A percentile compares a stretch with the other conserved stretches of the same genome.
Evolutionary conservation across 2,797 vertebrate species (phyloP).

Genomic region (Rhabdophis nuchalis): DNA sequence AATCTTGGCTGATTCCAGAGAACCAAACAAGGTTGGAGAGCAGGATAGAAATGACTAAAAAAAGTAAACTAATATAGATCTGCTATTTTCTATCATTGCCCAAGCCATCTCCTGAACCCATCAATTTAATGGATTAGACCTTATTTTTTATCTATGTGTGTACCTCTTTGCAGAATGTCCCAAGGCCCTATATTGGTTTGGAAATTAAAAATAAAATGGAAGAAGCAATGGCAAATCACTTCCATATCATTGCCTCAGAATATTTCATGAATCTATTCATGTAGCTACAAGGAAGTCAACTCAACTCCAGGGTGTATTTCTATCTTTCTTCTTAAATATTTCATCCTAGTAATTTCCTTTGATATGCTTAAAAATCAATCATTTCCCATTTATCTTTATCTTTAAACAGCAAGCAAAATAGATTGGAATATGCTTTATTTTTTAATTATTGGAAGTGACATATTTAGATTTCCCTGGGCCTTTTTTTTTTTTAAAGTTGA

Average conservation of each 20-base stretch:
- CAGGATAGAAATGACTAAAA: neutral
- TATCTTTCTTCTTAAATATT: neutral
- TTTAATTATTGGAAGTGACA: neutral
- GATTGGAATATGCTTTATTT: neutral
- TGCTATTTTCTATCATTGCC: neutral
- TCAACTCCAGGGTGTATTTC: neutral
- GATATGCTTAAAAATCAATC: neutral
- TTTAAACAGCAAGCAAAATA: neutral
- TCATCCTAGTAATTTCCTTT: neutral
- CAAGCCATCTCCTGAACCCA: neutral
- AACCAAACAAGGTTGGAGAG: neutral
- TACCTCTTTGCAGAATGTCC: neutral
- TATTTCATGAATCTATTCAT: neutral
- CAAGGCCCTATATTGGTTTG: neutral
- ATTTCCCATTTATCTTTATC: neutral
- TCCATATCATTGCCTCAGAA: neutral
- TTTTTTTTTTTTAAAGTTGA: neutral
- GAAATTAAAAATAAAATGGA: neutral
- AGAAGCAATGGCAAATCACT: neutral
- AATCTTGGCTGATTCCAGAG: neutral
- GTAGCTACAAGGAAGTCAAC: neutral
- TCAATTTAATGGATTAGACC: neutral
- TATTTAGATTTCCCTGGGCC: neutral
- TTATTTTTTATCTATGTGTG: constrained; percentile 1
- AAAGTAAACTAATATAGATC: neutral